Evolutionary conservation across 2,797 vertebrate genomes (phyloP).

Genomic region (Lerista edwardsae): DNA sequence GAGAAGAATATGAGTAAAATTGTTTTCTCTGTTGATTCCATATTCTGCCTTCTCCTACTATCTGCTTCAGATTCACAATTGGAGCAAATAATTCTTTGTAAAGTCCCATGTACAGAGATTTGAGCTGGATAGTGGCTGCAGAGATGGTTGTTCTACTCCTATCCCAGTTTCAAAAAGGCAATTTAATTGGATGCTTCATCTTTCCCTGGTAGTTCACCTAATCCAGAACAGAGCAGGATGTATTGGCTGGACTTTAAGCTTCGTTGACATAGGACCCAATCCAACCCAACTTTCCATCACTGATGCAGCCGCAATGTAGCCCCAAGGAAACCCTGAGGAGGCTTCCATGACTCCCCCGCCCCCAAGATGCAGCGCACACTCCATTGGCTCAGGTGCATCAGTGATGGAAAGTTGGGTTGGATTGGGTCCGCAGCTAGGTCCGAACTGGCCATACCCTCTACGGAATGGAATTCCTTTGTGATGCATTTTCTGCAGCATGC

Average conservation of each 20-base stretch:
- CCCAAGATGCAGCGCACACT: too few relatives aligned
- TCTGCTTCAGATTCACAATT: background rate
- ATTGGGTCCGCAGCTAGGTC: background rate
- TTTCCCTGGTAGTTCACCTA: background rate
- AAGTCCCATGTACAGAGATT: background rate
- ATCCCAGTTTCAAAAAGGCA: background rate
- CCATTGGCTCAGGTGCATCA: too few relatives aligned
- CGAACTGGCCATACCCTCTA: background rate
- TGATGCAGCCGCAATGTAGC: too few relatives aligned
- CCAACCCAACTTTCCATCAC: too few relatives aligned
- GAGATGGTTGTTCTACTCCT: background rate
- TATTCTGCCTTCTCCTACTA: background rate
- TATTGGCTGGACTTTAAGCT: background rate
- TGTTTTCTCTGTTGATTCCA: background rate
- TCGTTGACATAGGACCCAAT: too few relatives aligned
- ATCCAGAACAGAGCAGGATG: background rate
- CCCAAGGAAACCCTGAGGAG: too few relatives aligned
- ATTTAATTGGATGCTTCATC: background rate
- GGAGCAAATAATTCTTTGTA: background rate
- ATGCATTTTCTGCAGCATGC: slow-evolving; percentile 15
- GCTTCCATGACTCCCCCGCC: too few relatives aligned
- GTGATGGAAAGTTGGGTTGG: too few relatives aligned
- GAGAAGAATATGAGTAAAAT: background rate
- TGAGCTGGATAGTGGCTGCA: background rate
- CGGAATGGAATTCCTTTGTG: slow-evolving; percentile 2